A percentile compares a stretch with the other conserved stretches of the same genome.
Evolutionary conservation across 2,113 vertebrate species (phyloP).

Genomic region (Scortum barcoo): DNA sequence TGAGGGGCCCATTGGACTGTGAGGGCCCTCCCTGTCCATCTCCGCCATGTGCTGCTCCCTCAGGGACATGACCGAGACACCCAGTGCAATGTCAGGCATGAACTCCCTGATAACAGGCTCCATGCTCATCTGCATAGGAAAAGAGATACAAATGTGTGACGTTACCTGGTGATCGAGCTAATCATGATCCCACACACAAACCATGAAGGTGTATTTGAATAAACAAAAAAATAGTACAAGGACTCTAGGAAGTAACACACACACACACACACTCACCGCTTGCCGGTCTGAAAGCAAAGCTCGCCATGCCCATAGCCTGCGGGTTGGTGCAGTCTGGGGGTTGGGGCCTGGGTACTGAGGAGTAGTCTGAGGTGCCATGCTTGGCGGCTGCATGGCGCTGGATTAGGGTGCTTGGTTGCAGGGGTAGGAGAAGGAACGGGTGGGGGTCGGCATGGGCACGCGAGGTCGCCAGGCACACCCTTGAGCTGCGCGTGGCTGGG

Average conservation of each 20-base stretch:
- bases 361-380: slow-evolving; percentile 87
- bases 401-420: slow-evolving; percentile 93
- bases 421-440: slow-evolving; percentile 96
- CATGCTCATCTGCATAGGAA: slow-evolving; percentile 85
- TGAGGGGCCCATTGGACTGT: slow-evolving; percentile 83
- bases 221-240: slow-evolving; percentile 23
- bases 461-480: slow-evolving; percentile 93
- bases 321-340: slow-evolving; percentile 94
- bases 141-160: slow-evolving; percentile 43
- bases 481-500: slow-evolving; percentile 92
- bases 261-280: slow-evolving; percentile 83
- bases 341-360: slow-evolving; percentile 87
- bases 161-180: not conserved
- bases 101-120: slow-evolving; percentile 95
- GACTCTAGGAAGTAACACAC: slow-evolving; percentile 9
- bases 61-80: slow-evolving; percentile 94
- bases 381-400: slow-evolving; percentile 89
- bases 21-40: slow-evolving; percentile 89
- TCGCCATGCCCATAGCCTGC: slow-evolving; percentile 85
- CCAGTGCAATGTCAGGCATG: slow-evolving; percentile 98
- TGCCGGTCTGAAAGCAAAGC: slow-evolving; percentile 90
- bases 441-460: slow-evolving; percentile 91
- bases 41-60: slow-evolving; percentile 94
- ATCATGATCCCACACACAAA: slow-evolving; percentile 1
- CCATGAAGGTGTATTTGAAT: slow-evolving; percentile 13